Percentiles rank a stretch among this genome's conserved stretches.
Conservation (phyloP, 1,140 invertebrate species). For the Physella acuta region DNA sequence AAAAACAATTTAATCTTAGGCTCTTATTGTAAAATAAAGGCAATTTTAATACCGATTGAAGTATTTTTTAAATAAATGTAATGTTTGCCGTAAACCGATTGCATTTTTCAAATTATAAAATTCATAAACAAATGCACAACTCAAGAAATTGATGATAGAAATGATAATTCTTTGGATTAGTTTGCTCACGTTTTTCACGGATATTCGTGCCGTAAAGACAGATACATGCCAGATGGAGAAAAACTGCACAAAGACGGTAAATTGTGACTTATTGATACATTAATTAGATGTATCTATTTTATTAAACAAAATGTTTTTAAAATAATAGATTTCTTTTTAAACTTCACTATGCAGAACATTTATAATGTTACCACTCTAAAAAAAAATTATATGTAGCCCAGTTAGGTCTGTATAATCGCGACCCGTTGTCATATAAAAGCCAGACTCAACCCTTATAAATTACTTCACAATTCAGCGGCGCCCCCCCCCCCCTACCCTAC, state of each 20-base stretch:
- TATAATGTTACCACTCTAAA: too few species aligned
- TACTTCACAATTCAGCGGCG: background rate
- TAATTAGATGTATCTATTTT: background rate
- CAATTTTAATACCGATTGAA: background rate
- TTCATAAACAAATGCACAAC: background rate
- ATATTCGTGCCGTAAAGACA: background rate
- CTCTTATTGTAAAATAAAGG: background rate
- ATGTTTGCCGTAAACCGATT: background rate
- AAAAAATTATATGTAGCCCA: too few species aligned
- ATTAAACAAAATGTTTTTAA: background rate
- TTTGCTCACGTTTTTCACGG: background rate
- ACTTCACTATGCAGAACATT: too few species aligned
- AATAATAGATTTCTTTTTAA: background rate
- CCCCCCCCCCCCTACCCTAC: background rate
- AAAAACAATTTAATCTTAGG: background rate
- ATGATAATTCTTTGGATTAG: background rate
- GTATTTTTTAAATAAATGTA: background rate
- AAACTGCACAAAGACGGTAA: background rate
- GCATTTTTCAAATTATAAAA: background rate
- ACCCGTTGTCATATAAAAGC: too few species aligned
- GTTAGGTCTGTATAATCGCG: too few species aligned
- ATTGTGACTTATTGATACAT: background rate
- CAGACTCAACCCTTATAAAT: background rate
- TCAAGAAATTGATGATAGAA: background rate
- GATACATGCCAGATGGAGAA: background rate